Evolutionary conservation across 2,888 invertebrate species (phyloP).

Genomic region (Hedychridium roseum): DNA sequence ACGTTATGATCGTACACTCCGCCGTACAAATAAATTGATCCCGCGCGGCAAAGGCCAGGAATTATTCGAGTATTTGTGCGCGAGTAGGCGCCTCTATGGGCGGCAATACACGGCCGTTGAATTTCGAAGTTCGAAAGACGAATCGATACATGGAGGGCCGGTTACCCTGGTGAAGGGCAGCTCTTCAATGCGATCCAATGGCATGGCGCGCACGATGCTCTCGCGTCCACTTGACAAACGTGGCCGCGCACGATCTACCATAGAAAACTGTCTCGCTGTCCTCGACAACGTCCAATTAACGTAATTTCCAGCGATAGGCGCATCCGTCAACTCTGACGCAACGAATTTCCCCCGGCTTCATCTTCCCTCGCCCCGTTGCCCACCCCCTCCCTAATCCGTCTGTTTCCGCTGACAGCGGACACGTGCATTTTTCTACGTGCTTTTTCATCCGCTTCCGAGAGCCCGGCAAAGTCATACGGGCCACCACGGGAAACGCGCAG

Average conservation of each 20-base stretch:
- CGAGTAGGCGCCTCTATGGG: not conserved
- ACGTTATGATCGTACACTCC: slow-evolving; percentile 11
- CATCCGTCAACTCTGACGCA: slow-evolving; percentile 37
- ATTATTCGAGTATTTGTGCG: too few relatives aligned
- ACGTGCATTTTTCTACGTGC: too few relatives aligned
- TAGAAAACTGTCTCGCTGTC: slow-evolving; percentile 47
- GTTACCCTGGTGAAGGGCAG: slow-evolving; percentile 39
- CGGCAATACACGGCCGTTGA: slow-evolving; percentile 25
- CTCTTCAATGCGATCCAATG: slow-evolving; percentile 33
- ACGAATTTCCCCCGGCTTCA: slow-evolving; percentile 19
- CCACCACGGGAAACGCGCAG: too few relatives aligned
- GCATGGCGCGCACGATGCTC: slow-evolving; percentile 24
- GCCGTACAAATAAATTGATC: too few relatives aligned
- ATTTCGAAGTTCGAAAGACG: slow-evolving; percentile 45
- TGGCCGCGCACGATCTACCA: slow-evolving; percentile 25
- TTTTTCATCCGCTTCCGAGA: too few relatives aligned
- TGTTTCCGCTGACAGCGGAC: too few relatives aligned
- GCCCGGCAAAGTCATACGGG: too few relatives aligned
- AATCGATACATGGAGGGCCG: slow-evolving; percentile 41
- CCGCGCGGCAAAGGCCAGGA: too few relatives aligned
- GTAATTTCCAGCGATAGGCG: slow-evolving; percentile 46
- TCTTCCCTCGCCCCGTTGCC: not conserved
- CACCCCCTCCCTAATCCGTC: too few relatives aligned
- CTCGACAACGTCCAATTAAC: slow-evolving; percentile 53
- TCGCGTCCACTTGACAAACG: slow-evolving; percentile 26